phyloP scores from a whole-genome alignment of 2,888 invertebrate genomes.

The Apeira syringaria region DNA sequence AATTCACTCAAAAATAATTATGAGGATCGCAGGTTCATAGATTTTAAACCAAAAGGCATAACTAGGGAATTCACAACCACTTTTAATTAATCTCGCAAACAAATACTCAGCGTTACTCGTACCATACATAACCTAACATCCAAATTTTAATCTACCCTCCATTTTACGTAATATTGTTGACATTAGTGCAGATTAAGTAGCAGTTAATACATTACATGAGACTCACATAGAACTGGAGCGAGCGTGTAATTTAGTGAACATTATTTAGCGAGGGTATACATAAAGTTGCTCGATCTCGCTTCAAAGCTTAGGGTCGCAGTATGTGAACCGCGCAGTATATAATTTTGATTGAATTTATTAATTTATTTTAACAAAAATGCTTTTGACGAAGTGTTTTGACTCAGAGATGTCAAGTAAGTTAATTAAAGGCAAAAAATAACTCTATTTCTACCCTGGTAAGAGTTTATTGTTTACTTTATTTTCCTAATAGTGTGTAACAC shows the following conservation, averaged over 20 bases:
- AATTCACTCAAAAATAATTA: too few species aligned
- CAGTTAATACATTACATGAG: not conserved
- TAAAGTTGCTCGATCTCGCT: conserved; percentile 32
- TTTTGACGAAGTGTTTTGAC: too few species aligned
- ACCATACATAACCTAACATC: conserved; percentile 8
- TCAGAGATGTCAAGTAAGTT: too few species aligned
- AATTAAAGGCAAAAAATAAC: too few species aligned
- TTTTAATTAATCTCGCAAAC: not conserved
- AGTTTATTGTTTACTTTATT: too few species aligned
- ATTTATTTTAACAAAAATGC: too few species aligned
- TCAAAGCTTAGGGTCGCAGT: not conserved
- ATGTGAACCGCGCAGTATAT: not conserved
- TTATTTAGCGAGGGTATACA: conserved; percentile 45
- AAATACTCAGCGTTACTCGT: not conserved
- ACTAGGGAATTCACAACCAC: conserved; percentile 2
- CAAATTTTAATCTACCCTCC: conserved; percentile 23
- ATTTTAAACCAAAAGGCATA: too few species aligned
- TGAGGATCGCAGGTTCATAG: too few species aligned
- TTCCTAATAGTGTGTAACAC: too few species aligned
- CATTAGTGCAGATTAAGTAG: conserved; percentile 11
- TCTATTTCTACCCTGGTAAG: too few species aligned
- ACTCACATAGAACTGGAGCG: conserved; percentile 19
- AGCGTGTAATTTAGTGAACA: conserved; percentile 45
- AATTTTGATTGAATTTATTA: not conserved
- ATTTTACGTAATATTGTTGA: conserved; percentile 30